Base-by-base conservation (phyloP, 2,797 vertebrate genomes). In the Acropternis orthonyx region DNA sequence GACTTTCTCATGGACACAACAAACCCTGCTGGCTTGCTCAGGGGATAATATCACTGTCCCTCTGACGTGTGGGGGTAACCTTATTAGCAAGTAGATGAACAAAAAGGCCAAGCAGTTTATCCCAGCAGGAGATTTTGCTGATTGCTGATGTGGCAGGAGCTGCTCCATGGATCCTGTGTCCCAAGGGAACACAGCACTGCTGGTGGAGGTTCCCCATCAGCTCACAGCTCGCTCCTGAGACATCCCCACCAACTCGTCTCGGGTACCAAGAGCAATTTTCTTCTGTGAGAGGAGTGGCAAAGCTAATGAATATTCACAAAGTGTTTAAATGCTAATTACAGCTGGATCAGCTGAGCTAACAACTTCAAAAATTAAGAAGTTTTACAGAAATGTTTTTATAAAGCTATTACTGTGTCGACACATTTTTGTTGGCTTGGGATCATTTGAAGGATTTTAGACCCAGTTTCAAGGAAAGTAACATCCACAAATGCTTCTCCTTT, bases 171-270 rank as follows among this genome's bases (percentile, higher is more conserved):
- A n/a, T 82, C 55, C 37, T 0, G 0, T 49, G 59, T 18, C 67
- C 74, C 0, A 0, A 36, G 67, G 39, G 39, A 36, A 54, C 0
- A 4, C 20, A 28, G 36, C 30, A 14, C 21, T 2, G 1, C 43
- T 12, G 39, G n/a, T 9, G 1, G 46, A 72, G 72, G 9, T 30
- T 37, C 14, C 24, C 14, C 46, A 13, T 28, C 80, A 39, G 13
- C 66, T 74, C 36, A 2, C 49, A 41, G 44, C 34, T 79, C 41
- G 14, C 13, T 6, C 6, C 10, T 0, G 8, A n/a, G 39, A 28
- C 8, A 36, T 17, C 26, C 30, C 67, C 2, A 3, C 44, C 32
- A 17, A 41, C 54, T 67, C 37, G 41, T 79, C 46, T 48, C n/a
- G 75, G 39, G 27, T 43, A 58, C 55, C 63, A 49, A 46, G 34